phyloP scores from a whole-genome alignment of 2,113 vertebrate species.

The Melanerpes formicivorus region DNA sequence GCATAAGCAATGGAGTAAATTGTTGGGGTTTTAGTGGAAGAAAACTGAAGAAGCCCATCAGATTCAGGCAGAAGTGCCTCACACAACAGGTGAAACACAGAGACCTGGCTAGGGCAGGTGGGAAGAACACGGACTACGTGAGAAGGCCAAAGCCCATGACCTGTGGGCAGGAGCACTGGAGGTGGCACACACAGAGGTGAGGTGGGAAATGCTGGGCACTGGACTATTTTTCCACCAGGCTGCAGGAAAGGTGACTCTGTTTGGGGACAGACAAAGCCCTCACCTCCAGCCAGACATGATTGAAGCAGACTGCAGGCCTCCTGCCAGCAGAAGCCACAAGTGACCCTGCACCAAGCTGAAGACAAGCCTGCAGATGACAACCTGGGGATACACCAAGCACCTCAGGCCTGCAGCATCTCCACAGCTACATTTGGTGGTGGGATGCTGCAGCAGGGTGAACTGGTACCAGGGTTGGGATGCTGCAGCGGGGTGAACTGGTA shows the following conservation, averaged over 20 bases:
- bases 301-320: background rate
- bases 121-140: background rate
- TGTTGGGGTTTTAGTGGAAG: background rate
- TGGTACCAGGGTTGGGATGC: background rate
- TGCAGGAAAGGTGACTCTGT: background rate
- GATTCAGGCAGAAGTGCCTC: background rate
- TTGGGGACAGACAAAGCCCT: background rate
- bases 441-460: background rate
- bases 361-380: background rate
- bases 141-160: background rate
- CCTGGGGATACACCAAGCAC: background rate
- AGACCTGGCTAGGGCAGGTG: background rate
- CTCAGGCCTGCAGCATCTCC: background rate
- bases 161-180: background rate
- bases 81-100: rapidly evolving
- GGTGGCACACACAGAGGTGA: background rate
- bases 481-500: background rate
- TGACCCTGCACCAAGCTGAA: background rate
- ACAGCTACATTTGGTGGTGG: background rate
- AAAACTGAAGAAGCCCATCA: background rate
- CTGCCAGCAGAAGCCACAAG: background rate
- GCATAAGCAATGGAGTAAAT: background rate
- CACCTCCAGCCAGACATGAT: background rate
- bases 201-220: background rate
- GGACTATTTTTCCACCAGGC: background rate